Evolutionary conservation across 2,113 vertebrate genomes (phyloP), one percentile per base, ranked within the genome.

Genomic region (Pampusana beccarii): DNA sequence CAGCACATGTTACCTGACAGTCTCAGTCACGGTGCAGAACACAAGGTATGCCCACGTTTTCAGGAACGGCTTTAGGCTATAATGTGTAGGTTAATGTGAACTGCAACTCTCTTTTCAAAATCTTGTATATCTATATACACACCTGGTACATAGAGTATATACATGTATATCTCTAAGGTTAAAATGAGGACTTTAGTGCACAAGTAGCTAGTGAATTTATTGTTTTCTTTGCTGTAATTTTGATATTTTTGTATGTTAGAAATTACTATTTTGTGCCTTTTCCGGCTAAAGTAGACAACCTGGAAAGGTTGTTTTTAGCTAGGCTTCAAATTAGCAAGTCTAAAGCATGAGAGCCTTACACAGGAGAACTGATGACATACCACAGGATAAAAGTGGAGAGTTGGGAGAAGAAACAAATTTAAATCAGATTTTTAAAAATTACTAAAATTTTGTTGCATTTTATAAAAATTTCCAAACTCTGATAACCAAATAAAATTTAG

Each of bases 271-370:
- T 58, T 54, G 13, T 51, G 26, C 21, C n/a, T 38, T 69, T 75
- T 90, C 83, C 44, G 5, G 19, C 34, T 71, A 36, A 85, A 89
- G 61, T 6, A 62, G 61, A 79, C 60, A 79, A 77, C 7, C 16
- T 67, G 67, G 42, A 62, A 88, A 86, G 33, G 34, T 74, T 66
- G 16, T 1, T 75, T 95, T 90, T 74, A 20, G n/a, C 46, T 58
- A 72, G 40, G 20, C 25, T 80, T 92, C 62, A 75, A 26, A 81
- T 53, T 51, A 93, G 33, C 46, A 80, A 84, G 14, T 88, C 53
- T 48, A 46, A 92, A 80, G 28, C 42, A 72, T 85, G 67, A 82
- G 86, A 93, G 29, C 20, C 34, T 70, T 71, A 11, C 48, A 48
- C 29, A 74, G 33, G 48, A 60, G n/a, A 80, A 83, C 26, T 31